Evolutionary conservation across 1,140 invertebrate genomes (phyloP).

Genomic region (Drosophila navojoa): DNA sequence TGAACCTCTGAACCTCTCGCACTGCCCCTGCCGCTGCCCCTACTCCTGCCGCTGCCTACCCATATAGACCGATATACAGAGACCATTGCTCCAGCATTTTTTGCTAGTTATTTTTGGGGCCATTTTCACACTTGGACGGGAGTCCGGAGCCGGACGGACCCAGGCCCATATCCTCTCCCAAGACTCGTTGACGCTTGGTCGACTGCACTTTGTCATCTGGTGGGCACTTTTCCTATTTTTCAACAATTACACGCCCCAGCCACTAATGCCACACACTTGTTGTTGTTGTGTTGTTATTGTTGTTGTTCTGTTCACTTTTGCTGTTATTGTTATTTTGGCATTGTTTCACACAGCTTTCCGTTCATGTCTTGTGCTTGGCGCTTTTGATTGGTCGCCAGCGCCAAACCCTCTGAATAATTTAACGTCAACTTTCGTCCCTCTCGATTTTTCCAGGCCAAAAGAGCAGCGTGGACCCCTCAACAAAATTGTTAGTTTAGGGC

Average conservation of each 20-base stretch:
- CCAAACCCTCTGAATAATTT: slow-evolving; percentile 71
- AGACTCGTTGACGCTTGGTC: slow-evolving; percentile 69
- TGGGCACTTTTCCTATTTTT: slow-evolving; percentile 63
- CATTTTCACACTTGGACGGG: slow-evolving; percentile 65
- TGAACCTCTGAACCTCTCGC: slow-evolving; percentile 19
- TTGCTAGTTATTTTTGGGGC: slow-evolving; percentile 55
- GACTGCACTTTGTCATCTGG: slow-evolving; percentile 74
- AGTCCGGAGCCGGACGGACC: not conserved
- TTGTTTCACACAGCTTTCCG: slow-evolving; percentile 16
- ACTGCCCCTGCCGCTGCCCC: not conserved
- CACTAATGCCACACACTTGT: slow-evolving; percentile 53
- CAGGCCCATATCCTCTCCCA: slow-evolving; percentile 9
- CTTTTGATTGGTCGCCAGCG: slow-evolving; percentile 59
- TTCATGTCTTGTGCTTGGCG: slow-evolving; percentile 15
- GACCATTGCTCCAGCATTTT: slow-evolving; percentile 23
- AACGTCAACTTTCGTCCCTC: slow-evolving; percentile 20
- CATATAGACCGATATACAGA: slow-evolving; percentile 13
- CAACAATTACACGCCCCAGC: slow-evolving; percentile 69
- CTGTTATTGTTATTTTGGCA: slow-evolving; percentile 24
- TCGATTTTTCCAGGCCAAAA: slow-evolving; percentile 61
- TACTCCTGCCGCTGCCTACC: not conserved
- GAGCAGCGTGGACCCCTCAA: slow-evolving; percentile 44
- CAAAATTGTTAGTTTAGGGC: slow-evolving; percentile 55
- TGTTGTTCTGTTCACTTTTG: slow-evolving; percentile 25
- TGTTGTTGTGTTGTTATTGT: slow-evolving; percentile 34